phyloP scores from a whole-genome alignment of 2,797 vertebrate genomes.

The Sandelia bainsii region DNA sequence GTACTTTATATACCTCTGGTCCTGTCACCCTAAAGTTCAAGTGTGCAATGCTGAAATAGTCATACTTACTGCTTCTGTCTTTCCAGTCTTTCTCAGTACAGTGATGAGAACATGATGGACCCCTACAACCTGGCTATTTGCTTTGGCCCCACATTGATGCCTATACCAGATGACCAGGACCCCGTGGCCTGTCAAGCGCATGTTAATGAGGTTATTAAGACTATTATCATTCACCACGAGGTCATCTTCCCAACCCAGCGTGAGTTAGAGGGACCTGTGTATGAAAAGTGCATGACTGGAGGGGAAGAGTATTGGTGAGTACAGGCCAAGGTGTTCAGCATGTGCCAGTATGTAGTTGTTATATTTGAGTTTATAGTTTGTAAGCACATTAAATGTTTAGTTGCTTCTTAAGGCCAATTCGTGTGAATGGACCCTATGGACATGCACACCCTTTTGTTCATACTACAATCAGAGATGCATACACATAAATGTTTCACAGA shows the following conservation, averaged over 20 bases:
- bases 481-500: too few relatives aligned
- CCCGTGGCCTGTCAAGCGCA: constrained; percentile 98
- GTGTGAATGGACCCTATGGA: too few relatives aligned
- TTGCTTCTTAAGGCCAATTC: too few relatives aligned
- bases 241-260: constrained; percentile 93
- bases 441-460: too few relatives aligned
- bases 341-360: too few relatives aligned
- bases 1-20: too few relatives aligned
- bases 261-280: constrained; percentile 95
- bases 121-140: constrained; percentile 99
- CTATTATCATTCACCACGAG: constrained; percentile 95
- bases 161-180: constrained; percentile 96
- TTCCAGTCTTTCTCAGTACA: constrained; percentile 95
- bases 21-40: too few relatives aligned
- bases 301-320: constrained; percentile 98
- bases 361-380: too few relatives aligned
- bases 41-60: background rate
- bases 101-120: too few relatives aligned
- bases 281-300: constrained; percentile 99
- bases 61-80: constrained; percentile 18
- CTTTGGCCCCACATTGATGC: constrained; percentile 98
- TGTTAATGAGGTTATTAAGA: constrained; percentile 99
- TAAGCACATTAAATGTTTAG: too few relatives aligned
- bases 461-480: too few relatives aligned
- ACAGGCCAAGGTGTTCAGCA: background rate